These are phyloP conservation scores for Argyrosomus regius DNA, from an alignment of 2,797 vertebrate species.

Conservation along the genomic window DNA sequence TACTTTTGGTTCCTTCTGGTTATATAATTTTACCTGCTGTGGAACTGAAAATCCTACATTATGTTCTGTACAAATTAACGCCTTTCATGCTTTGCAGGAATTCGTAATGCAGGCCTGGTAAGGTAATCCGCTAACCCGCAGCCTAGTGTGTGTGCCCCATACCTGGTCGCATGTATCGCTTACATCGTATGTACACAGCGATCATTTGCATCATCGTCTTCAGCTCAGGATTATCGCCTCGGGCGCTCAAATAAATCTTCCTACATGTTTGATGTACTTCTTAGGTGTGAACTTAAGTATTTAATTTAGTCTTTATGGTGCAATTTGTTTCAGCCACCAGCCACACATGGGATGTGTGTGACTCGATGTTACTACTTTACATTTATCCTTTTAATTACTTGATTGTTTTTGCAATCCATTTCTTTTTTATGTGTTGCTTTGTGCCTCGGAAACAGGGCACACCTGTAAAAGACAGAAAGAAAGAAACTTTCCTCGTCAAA, in stretches of 20 bases:
- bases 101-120: conserved; percentile 33
- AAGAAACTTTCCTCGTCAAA: conserved; percentile 12
- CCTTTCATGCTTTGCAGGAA: conserved; percentile 21
- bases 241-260: not conserved
- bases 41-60: conserved; percentile 24
- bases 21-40: conserved; percentile 19
- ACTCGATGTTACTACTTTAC: not conserved
- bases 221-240: not conserved
- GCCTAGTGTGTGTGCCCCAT: conserved; percentile 3
- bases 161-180: conserved; percentile 29
- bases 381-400: not conserved
- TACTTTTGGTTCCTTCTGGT: conserved; percentile 15
- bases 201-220: conserved; percentile 12
- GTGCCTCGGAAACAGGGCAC: not conserved
- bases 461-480: not conserved
- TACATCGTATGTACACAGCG: conserved; percentile 8
- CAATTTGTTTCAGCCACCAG: conserved; percentile 12
- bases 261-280: conserved; percentile 10
- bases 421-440: conserved; percentile 13
- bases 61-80: conserved; percentile 25
- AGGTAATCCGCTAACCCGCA: conserved; percentile 19
- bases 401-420: conserved; percentile 15
- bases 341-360: not conserved
- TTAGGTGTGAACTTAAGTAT: not conserved
- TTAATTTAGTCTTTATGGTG: not conserved